A percentile compares a stretch with the other conserved stretches of the same genome.
Conservation (phyloP, 2,113 vertebrate species). For the Hypocryptadius cinnamomeus region DNA sequence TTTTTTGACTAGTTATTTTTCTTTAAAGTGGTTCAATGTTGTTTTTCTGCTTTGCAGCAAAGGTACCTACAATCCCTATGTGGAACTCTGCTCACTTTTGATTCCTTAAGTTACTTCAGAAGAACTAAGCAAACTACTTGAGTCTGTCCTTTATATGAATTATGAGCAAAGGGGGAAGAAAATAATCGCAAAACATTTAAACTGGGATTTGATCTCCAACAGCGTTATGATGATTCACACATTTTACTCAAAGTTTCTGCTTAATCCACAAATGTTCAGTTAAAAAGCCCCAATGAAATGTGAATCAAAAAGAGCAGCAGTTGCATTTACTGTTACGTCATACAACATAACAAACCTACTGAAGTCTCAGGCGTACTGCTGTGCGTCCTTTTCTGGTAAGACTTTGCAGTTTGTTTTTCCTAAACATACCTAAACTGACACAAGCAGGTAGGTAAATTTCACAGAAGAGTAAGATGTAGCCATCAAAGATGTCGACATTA, state of each 20-base stretch:
- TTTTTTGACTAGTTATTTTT: not conserved
- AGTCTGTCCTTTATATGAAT: not conserved
- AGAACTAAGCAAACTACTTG: not conserved
- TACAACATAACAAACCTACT: not conserved
- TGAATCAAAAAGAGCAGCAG: not conserved
- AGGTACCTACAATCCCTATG: not conserved
- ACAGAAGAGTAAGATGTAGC: not conserved
- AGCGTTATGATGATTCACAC: not conserved
- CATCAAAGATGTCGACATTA: not conserved
- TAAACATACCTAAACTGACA: not conserved
- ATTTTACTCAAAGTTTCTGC: not conserved
- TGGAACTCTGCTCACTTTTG: not conserved
- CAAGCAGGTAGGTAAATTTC: not conserved
- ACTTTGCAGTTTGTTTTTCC: not conserved
- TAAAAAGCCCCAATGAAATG: not conserved
- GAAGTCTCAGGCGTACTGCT: not conserved
- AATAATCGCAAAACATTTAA: not conserved
- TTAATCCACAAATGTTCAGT: not conserved
- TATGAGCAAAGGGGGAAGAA: not conserved
- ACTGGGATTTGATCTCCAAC: not conserved
- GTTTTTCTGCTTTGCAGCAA: not conserved
- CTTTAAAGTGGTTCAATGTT: not conserved
- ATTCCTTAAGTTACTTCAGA: not conserved
- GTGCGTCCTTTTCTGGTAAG: accelerated
- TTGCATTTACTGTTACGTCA: not conserved